Evolutionary conservation across 2,797 vertebrate genomes (phyloP), one percentile per base, ranked within the genome.

Genomic region (Benthosema pterotum): DNA sequence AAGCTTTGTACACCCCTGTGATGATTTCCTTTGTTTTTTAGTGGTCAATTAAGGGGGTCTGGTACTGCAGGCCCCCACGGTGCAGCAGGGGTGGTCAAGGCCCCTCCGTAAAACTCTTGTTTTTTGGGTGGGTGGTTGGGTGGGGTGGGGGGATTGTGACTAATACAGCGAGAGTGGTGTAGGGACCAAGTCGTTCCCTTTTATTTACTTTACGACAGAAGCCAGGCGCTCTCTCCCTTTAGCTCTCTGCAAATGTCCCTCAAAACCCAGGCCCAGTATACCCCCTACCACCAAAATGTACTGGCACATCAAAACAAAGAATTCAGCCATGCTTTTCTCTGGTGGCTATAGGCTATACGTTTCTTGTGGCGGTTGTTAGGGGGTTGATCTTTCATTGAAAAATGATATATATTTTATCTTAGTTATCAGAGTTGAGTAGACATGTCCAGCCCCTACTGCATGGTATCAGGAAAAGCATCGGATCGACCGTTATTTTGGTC

Each of bases 1-100:
- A n/a, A 42, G 45, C 45, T 7, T 67, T 52, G n/a, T n/a, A 60
- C 22, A 15, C 15, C 53, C 43, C 48, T 52, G 7, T 62, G 74
- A 67, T 76, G 59, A 64, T 80, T 77, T 79, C 49, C 74, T 80
- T 82, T 79, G 79, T 84, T 85, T 84, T 85, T 79, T 75, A 83
- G 79, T 82, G 76, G 83, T 81, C 81, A 87, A 72, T 89, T 88
- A 78, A 75, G 42, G n/a, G n/a, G n/a, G 71, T 67, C 52, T 74
- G 38, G 43, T 72, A n/a, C n/a, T n/a, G n/a, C n/a, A n/a, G n/a
- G 61, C 56, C 62, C 56, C 62, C 45, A 65, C 74, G 77, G 59
- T 79, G 76, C 72, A 67, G 60, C 71, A 77, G 74, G 52, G 53
- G 48, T 38, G 42, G 58, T 46, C 52, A 42, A 64, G 63, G 49